These are phyloP conservation scores for Nyctibius bracteatus DNA, from an alignment of 2,113 vertebrate genomes.

Conservation along the genomic window DNA sequence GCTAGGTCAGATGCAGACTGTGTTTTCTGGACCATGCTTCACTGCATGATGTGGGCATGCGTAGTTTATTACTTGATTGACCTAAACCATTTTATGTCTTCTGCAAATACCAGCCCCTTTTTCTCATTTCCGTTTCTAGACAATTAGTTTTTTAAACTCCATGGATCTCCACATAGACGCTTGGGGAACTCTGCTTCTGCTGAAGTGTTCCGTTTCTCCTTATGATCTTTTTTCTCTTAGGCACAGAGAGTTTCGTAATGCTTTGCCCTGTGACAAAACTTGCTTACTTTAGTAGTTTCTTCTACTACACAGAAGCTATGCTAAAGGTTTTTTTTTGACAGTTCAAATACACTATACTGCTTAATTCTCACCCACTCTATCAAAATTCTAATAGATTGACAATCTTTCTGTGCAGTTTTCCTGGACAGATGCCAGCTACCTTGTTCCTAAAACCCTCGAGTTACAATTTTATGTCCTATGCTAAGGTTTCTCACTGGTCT, in stretches of 20 bases:
- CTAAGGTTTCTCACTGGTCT: not conserved
- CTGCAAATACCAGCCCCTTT: not conserved
- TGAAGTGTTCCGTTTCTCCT: not conserved
- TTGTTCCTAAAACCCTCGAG: not conserved
- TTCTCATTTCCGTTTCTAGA: not conserved
- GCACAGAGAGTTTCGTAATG: not conserved
- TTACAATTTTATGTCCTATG: not conserved
- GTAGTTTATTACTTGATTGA: not conserved
- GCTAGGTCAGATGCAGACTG: not conserved
- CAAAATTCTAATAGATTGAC: not conserved
- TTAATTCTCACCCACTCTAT: not conserved
- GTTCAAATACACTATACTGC: not conserved
- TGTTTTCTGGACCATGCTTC: not conserved
- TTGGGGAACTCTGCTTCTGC: not conserved
- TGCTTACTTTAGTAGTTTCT: not conserved
- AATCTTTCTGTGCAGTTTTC: not conserved
- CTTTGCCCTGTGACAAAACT: not conserved
- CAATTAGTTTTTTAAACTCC: not conserved
- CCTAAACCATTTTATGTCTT: not conserved
- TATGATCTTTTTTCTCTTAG: not conserved
- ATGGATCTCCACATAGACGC: rapidly evolving
- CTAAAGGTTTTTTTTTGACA: not conserved
- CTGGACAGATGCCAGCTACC: not conserved
- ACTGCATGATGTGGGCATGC: not conserved
- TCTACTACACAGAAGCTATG: not conserved